These are phyloP conservation scores for Plectrocnemia conspersa DNA, from an alignment of 1,140 invertebrate species.

Conservation along the genomic window DNA sequence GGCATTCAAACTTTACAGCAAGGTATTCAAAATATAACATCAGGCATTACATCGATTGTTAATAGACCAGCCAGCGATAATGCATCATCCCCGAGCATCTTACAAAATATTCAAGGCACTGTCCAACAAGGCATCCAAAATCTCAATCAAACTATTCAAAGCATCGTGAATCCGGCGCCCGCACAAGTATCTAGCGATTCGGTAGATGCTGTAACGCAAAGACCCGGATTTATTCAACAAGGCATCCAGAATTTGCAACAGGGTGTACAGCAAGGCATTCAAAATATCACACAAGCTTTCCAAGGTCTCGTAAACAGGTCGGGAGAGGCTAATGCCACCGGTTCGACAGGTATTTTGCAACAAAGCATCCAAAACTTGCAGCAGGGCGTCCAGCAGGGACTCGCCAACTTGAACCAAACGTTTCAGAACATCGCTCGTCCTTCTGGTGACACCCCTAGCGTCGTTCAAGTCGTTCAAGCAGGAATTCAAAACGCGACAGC, in stretches of 20 bases:
- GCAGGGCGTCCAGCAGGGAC: constrained; percentile 9
- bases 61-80: not conserved
- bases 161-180: constrained; percentile 20
- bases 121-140: constrained; percentile 24
- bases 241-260: constrained; percentile 18
- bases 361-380: constrained; percentile 24
- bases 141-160: constrained; percentile 29
- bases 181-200: too few relatives aligned
- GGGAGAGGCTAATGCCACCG: not conserved
- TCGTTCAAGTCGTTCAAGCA: constrained; percentile 23
- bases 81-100: constrained; percentile 14
- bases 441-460: constrained; percentile 1
- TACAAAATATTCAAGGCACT: constrained; percentile 17
- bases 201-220: too few relatives aligned
- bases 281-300: constrained; percentile 20
- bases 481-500: not conserved
- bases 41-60: constrained; percentile 19
- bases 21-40: constrained; percentile 19
- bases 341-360: constrained; percentile 15
- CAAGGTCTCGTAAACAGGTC: constrained; percentile 4
- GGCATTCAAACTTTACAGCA: constrained; percentile 22
- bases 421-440: constrained; percentile 18
- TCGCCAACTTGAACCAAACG: constrained; percentile 21
- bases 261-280: constrained; percentile 9
- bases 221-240: constrained; percentile 6